Conservation (phyloP, 2,888 invertebrate genomes). For the Diaphora mendica region DNA sequence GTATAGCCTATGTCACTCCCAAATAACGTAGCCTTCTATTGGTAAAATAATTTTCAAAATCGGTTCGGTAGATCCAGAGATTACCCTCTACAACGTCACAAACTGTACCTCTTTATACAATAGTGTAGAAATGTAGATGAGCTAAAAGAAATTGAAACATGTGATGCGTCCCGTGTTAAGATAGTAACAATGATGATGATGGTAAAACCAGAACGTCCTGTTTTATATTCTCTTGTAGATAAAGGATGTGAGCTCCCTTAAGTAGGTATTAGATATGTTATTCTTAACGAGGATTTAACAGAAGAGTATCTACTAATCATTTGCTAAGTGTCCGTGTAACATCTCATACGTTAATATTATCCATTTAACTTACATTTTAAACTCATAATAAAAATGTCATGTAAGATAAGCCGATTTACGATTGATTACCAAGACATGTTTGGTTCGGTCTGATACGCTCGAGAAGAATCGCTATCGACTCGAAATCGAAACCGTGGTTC, state of each 20-base stretch:
- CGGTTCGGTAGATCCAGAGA: no score
- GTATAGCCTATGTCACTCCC: no score
- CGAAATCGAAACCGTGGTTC: constrained; percentile 79
- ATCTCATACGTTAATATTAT: constrained; percentile 41
- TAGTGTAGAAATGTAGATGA: no score
- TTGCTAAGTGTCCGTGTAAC: constrained; percentile 32
- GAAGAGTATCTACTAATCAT: constrained; percentile 56
- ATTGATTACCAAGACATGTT: constrained; percentile 79
- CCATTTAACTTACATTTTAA: constrained; percentile 65
- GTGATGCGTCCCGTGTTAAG: constrained; percentile 51
- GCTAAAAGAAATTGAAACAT: constrained; percentile 50
- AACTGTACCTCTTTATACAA: no score
- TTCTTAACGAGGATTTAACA: constrained; percentile 41
- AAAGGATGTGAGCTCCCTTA: constrained; percentile 26
- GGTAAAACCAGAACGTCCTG: constrained; percentile 56
- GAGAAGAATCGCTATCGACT: constrained; percentile 72
- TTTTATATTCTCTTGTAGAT: constrained; percentile 22
- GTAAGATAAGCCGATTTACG: constrained; percentile 74
- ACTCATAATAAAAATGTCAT: constrained; percentile 70
- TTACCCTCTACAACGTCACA: no score
- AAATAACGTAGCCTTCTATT: no score
- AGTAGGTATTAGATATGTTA: background rate
- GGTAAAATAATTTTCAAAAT: no score
- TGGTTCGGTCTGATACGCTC: constrained; percentile 78
- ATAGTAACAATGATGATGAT: constrained; percentile 41